Evolutionary conservation across 2,797 vertebrate genomes (phyloP).

Genomic region (Myripristis murdjan): DNA sequence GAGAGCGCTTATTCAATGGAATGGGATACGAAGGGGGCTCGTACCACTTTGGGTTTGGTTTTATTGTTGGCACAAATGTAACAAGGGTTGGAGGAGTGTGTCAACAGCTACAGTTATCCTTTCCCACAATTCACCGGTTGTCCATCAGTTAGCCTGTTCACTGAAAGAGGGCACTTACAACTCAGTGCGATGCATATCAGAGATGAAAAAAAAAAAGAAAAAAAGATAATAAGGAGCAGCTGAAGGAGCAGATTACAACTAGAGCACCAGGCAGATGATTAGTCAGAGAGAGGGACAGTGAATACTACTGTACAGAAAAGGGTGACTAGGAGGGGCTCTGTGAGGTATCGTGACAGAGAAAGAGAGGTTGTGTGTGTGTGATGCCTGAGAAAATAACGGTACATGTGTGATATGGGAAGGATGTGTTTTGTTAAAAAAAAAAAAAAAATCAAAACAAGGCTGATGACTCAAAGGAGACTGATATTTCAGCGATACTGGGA

Average conservation of each 20-base stretch:
- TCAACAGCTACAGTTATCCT: too few species aligned
- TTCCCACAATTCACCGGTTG: neutral
- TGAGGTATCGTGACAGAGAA: constrained; percentile 79
- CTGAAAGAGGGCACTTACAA: constrained; percentile 29
- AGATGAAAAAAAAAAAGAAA: too few species aligned
- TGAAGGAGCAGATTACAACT: neutral
- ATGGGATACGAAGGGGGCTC: neutral
- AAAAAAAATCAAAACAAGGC: constrained; percentile 30
- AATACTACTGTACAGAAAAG: constrained; percentile 36
- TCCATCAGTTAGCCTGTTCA: constrained; percentile 42
- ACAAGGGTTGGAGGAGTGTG: neutral
- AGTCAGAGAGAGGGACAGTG: constrained; percentile 25
- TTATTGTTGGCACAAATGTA: too few species aligned
- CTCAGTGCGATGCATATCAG: constrained; percentile 31
- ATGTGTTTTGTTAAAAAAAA: constrained; percentile 22
- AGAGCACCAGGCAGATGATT: constrained; percentile 10
- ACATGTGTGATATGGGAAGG: constrained; percentile 36
- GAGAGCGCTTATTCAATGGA: neutral
- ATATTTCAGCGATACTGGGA: constrained; percentile 38
- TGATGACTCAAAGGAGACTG: constrained; percentile 41
- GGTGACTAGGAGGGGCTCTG: constrained; percentile 36
- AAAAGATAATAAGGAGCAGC: neutral
- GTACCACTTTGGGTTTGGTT: too few species aligned
- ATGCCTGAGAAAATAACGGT: constrained; percentile 78
- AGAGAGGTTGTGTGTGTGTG: constrained; percentile 81